Conservation (phyloP, 2,888 invertebrate species). For the Cataglyphis cursor region DNA sequence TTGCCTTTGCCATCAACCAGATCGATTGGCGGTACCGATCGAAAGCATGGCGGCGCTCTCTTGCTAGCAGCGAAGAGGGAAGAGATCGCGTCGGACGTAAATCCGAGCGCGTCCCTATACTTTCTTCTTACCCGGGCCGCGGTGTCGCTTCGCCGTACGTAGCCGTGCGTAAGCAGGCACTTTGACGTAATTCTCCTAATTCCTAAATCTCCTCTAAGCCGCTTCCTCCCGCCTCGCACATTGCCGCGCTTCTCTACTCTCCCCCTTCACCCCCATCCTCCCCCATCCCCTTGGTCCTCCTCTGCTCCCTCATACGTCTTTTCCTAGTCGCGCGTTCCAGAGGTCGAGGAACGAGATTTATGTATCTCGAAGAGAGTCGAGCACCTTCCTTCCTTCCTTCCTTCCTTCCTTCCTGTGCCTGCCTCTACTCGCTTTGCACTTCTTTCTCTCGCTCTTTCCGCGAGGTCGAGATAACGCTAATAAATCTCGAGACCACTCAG, state of each 20-base stretch:
- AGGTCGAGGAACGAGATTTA: conserved; percentile 69
- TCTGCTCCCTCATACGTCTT: conserved; percentile 60
- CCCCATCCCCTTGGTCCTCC: not conserved
- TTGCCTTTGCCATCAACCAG: conserved; percentile 10
- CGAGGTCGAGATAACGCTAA: conserved; percentile 72
- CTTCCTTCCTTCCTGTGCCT: conserved; percentile 51
- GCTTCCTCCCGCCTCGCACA: conserved; percentile 27
- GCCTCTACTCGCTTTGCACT: conserved; percentile 27
- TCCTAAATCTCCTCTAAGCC: conserved; percentile 76
- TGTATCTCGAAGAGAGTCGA: conserved; percentile 69
- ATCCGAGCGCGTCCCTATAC: conserved; percentile 32
- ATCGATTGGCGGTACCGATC: conserved; percentile 28
- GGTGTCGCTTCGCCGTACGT: conserved; percentile 59
- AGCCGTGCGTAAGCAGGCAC: conserved; percentile 74
- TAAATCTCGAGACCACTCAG: conserved; percentile 76
- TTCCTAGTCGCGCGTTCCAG: conserved; percentile 70
- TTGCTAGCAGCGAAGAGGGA: conserved; percentile 11
- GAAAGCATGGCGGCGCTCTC: conserved; percentile 37
- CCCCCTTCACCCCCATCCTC: not conserved
- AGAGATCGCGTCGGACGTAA: conserved; percentile 29
- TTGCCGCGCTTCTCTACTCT: conserved; percentile 18
- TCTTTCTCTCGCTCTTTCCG: conserved; percentile 38
- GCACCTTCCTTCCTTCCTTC: conserved; percentile 41
- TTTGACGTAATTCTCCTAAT: conserved; percentile 77
- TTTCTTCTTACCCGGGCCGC: conserved; percentile 44